Conservation (phyloP, 2,888 invertebrate species). For the Ceraclea dissimilis region DNA sequence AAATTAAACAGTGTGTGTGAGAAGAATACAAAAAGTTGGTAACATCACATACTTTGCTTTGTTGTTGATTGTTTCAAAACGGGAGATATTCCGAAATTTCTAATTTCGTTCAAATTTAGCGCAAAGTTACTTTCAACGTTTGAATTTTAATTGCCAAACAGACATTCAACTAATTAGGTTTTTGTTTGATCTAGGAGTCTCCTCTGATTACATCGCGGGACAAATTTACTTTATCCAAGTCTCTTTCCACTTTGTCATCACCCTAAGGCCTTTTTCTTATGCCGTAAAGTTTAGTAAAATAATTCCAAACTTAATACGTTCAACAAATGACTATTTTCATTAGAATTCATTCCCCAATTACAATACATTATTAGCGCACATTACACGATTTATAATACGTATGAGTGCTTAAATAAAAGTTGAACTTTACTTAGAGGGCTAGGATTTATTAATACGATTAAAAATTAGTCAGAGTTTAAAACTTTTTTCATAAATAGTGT, state of each 20-base stretch:
- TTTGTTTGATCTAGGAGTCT: slow-evolving; percentile 21
- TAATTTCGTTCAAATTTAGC: slow-evolving; percentile 10
- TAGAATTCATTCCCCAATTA: not conserved
- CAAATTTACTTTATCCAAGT: slow-evolving; percentile 14
- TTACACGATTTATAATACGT: no score
- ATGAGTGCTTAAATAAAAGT: no score
- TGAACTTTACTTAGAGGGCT: no score
- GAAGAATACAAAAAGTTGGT: no score
- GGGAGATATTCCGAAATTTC: slow-evolving; percentile 5
- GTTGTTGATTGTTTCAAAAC: no score
- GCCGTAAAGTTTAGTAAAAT: not conserved
- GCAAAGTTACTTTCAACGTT: slow-evolving; percentile 11
- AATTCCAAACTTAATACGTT: not conserved
- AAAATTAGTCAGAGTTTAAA: no score
- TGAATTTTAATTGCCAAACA: slow-evolving; percentile 17
- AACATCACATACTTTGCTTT: no score
- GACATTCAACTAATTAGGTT: slow-evolving; percentile 22
- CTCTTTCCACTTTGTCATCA: slow-evolving; percentile 13
- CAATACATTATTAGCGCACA: not conserved
- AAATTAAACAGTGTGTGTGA: no score
- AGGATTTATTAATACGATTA: no score
- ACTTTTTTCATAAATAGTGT: no score
- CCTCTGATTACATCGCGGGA: slow-evolving; percentile 18
- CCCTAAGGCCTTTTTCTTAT: slow-evolving; percentile 15
- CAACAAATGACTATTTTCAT: not conserved